Evolutionary conservation across 2,888 invertebrate genomes (phyloP).

Genomic region (Amorpha juglandis): DNA sequence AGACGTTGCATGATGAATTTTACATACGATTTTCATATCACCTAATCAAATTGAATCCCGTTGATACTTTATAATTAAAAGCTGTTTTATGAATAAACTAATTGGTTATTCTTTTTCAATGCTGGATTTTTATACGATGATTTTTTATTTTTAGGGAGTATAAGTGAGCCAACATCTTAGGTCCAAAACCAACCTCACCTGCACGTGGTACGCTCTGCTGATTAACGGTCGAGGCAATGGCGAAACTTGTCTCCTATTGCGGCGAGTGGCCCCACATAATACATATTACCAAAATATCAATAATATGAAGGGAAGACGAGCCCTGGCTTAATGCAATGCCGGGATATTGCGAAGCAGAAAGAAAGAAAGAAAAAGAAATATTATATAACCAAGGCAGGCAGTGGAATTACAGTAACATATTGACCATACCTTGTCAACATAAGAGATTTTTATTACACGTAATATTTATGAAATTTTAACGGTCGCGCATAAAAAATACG

Average conservation of each 20-base stretch:
- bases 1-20: constrained; percentile 65
- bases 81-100: not conserved
- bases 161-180: too few species aligned
- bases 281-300: too few species aligned
- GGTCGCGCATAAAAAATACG: constrained; percentile 55
- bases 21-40: constrained; percentile 56
- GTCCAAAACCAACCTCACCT: too few species aligned
- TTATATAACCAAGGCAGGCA: not conserved
- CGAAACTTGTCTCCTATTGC: too few species aligned
- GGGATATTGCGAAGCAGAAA: not conserved
- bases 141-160: too few species aligned
- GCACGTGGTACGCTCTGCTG: too few species aligned
- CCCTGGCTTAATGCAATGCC: too few species aligned
- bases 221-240: too few species aligned
- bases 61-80: constrained; percentile 34
- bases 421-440: constrained; percentile 5
- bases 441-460: constrained; percentile 33
- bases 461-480: constrained; percentile 54
- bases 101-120: not conserved
- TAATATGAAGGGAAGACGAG: too few species aligned
- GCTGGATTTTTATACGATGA: not conserved
- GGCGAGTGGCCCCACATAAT: too few species aligned
- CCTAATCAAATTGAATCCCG: constrained; percentile 43
- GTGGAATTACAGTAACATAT: constrained; percentile 27
- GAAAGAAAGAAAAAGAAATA: not conserved